Evolutionary conservation across 1,140 invertebrate species (phyloP), one percentile per base, ranked within the genome.

Genomic region (Caenorhabditis remanei): DNA sequence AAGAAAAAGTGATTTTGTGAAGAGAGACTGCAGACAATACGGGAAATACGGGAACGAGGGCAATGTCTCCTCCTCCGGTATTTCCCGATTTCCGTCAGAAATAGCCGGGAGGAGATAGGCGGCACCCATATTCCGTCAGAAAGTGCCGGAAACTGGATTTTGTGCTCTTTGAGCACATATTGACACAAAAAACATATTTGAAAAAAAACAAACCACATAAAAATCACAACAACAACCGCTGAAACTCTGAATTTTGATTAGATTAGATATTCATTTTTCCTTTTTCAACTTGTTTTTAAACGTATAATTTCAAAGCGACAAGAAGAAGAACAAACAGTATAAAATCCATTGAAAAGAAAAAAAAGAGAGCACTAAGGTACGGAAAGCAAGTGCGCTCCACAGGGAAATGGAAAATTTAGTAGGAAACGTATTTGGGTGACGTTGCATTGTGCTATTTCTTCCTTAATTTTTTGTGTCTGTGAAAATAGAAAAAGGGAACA

Each of bases 211-310:
- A 71, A 71, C 65, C 65, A 46, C 63, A 32, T 32, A 32, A 32
- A 32, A 32, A 32, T 32, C 32, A 79, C 53, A 46, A 79, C 71
- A 79, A 79, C 71, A 79, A 79, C 71, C 71, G 71, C 71, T 79
- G 71, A 79, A 79, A 79, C 71, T 46, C 71, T 79, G 46, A 79
- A 79, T 24, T 43, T 19, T 43, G 32, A 79, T 79, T 79, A 79
- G n/a, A 43, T 46, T 16, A 19, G 24, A 79, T 13, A 32, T 19
- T 71, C 1, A 14, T 32, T 63, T 63, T 11, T 63, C 14, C 6
- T n/a, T 16, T 43, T 5, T 71, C 24, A 32, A 14, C n/a, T n/a
- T n/a, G 2, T 13, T 32, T 32, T 32, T 32, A 32, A 32, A 32
- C 32, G 32, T 32, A 32, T 32, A 0, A 32, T 32, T 32, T 32